phyloP scores from a whole-genome alignment of 1,140 invertebrate genomes.

The Orchesella cincta region DNA sequence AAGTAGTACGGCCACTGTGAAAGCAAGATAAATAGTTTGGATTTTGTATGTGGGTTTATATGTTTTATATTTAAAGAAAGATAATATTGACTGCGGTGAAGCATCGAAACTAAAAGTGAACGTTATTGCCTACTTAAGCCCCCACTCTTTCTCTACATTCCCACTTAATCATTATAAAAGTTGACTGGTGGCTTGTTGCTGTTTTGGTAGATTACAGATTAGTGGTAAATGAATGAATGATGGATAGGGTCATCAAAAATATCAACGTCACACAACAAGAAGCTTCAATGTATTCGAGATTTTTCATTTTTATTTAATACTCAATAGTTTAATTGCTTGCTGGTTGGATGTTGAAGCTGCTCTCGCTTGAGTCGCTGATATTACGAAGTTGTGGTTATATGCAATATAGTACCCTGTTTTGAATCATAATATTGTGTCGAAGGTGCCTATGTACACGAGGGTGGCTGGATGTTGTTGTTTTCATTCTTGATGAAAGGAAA shows the following conservation, averaged over 20 bases:
- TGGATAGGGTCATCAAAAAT: constrained; percentile 26
- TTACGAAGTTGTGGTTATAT: too few relatives aligned
- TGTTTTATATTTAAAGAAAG: neutral
- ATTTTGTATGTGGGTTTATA: too few relatives aligned
- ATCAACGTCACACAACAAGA: neutral
- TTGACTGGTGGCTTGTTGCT: neutral
- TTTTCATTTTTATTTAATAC: too few relatives aligned
- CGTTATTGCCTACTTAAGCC: neutral
- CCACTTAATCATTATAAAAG: neutral
- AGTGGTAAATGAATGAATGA: constrained; percentile 13
- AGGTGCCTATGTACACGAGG: too few relatives aligned
- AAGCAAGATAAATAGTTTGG: neutral
- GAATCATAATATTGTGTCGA: too few relatives aligned
- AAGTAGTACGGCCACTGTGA: neutral
- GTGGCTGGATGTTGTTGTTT: too few relatives aligned
- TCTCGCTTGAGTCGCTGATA: too few relatives aligned
- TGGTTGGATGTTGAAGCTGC: too few relatives aligned
- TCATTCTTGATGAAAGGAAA: too few relatives aligned
- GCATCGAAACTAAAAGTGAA: neutral
- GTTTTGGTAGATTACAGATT: neutral
- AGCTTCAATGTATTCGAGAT: too few relatives aligned
- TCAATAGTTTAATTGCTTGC: too few relatives aligned
- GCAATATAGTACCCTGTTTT: too few relatives aligned
- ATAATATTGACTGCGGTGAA: neutral
- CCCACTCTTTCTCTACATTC: neutral